Evolutionary conservation across 2,888 invertebrate genomes (phyloP).

Genomic region (Macrophya alboannulata): DNA sequence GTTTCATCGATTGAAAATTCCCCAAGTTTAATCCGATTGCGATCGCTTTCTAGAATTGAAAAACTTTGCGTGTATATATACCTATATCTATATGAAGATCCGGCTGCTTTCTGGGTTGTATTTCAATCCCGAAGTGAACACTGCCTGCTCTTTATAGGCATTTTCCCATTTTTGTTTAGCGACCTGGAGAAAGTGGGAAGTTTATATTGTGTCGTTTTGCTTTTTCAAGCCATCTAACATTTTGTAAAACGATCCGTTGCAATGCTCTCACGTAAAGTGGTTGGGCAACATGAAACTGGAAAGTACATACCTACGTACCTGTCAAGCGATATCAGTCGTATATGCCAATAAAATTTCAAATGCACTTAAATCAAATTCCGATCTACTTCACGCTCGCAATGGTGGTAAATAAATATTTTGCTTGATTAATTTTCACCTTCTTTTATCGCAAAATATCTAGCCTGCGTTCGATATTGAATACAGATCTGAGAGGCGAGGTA

Average conservation of each 20-base stretch:
- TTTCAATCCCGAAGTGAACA: conserved; percentile 5
- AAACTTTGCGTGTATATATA: neutral
- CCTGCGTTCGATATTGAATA: neutral
- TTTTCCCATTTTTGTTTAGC: neutral
- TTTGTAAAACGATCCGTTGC: conserved; percentile 29
- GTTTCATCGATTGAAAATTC: conserved; percentile 20
- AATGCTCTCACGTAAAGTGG: conserved; percentile 24
- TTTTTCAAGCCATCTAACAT: neutral
- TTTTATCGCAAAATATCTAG: neutral
- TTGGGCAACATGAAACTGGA: conserved; percentile 12
- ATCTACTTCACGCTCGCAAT: neutral
- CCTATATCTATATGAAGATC: neutral
- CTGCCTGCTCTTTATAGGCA: neutral
- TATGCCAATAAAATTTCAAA: conserved; percentile 19
- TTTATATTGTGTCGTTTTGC: neutral
- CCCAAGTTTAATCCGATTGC: conserved; percentile 7
- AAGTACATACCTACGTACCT: neutral
- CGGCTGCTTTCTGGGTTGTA: conserved; percentile 1
- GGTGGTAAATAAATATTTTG: conserved; percentile 25
- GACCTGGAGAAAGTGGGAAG: neutral
- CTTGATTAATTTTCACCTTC: neutral
- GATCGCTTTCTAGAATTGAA: conserved; percentile 41
- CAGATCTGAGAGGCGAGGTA: neutral
- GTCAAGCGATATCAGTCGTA: conserved; percentile 16
- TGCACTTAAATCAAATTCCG: conserved; percentile 42